Conservation (phyloP, 30 jellyfish, hydroid and myxozoan species). For the Hydra vulgaris region DNA sequence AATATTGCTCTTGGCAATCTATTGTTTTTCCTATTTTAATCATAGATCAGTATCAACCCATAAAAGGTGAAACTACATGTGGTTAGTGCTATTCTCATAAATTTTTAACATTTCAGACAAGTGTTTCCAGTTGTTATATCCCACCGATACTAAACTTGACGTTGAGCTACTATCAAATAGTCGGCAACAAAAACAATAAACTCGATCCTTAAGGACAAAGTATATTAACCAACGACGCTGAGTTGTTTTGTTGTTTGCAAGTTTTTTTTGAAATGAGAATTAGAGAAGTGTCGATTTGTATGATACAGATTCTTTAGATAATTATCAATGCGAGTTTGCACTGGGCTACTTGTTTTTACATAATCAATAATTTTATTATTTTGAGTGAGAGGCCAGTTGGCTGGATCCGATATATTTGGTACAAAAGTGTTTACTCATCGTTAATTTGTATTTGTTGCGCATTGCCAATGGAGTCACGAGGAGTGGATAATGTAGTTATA, state of each 20-base stretch:
- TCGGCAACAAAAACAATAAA: neutral
- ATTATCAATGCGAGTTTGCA: neutral
- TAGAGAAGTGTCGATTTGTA: neutral
- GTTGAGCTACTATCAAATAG: neutral
- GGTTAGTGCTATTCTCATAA: neutral
- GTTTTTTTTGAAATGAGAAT: neutral
- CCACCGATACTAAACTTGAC: neutral
- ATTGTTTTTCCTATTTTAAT: no score
- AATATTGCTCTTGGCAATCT: neutral
- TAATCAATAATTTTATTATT: neutral
- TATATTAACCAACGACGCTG: neutral
- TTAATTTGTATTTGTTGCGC: neutral
- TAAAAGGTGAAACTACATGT: neutral
- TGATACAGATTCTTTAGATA: neutral
- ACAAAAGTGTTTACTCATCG: neutral
- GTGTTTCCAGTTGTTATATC: neutral
- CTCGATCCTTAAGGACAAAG: neutral
- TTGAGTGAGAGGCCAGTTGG: neutral
- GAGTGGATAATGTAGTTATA: neutral
- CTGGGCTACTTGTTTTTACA: neutral
- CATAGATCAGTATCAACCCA: neutral
- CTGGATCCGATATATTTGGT: neutral
- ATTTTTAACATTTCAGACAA: neutral
- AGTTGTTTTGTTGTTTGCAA: neutral
- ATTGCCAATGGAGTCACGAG: neutral